Percentiles rank a stretch among this genome's conserved stretches.
phyloP scores from a whole-genome alignment of 1,140 invertebrate genomes.

The Eueides isabella region DNA sequence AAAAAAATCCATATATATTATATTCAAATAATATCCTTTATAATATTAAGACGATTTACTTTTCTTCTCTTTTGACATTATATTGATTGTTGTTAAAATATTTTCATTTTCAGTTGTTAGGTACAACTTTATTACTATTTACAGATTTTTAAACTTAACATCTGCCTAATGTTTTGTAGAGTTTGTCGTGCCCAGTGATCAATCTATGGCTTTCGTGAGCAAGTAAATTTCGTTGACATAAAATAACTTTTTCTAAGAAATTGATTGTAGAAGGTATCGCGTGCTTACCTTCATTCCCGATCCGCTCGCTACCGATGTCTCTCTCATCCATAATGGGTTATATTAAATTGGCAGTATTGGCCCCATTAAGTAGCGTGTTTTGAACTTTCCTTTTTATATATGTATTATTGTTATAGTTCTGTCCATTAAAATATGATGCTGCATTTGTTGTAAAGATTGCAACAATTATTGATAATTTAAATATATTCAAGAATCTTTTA shows the following conservation, averaged over 20 bases:
- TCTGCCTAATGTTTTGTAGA: slow-evolving; percentile 2
- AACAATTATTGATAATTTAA: too few species aligned
- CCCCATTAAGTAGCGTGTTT: slow-evolving; percentile 55
- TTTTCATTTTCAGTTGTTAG: too few species aligned
- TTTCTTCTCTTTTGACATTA: too few species aligned
- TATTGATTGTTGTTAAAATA: too few species aligned
- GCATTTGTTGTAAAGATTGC: too few species aligned
- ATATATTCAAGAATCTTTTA: too few species aligned
- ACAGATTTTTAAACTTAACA: too few species aligned
- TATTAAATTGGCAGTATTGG: slow-evolving; percentile 68
- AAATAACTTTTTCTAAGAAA: slow-evolving; percentile 75
- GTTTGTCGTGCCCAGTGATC: slow-evolving; percentile 42
- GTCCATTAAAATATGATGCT: too few species aligned
- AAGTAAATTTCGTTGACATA: slow-evolving; percentile 55
- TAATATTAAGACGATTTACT: too few species aligned
- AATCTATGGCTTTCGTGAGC: slow-evolving; percentile 58
- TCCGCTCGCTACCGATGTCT: slow-evolving; percentile 63
- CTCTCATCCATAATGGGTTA: slow-evolving; percentile 62
- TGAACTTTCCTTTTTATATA: slow-evolving; percentile 23
- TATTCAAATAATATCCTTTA: too few species aligned
- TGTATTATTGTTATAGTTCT: neutral
- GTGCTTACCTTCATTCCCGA: slow-evolving; percentile 64
- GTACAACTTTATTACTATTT: too few species aligned
- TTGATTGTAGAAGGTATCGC: slow-evolving; percentile 68
- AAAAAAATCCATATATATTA: too few species aligned